A percentile compares a stretch with the other conserved stretches of the same genome.
phyloP scores from a whole-genome alignment of 1,140 invertebrate genomes.

The Leguminivora glycinivorella region DNA sequence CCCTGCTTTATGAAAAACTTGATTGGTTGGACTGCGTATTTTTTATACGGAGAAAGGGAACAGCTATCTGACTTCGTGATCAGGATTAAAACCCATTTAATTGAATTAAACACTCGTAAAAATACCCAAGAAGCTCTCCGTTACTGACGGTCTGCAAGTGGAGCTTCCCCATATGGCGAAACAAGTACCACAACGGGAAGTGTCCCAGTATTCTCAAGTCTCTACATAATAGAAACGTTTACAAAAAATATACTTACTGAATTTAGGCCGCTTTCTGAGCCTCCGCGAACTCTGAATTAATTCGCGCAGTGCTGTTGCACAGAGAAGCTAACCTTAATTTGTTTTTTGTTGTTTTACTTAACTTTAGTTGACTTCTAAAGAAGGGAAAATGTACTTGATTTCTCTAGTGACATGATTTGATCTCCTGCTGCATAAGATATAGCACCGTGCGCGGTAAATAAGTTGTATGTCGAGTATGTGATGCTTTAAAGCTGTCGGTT shows the following conservation, averaged over 20 bases:
- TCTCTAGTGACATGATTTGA: slow-evolving; percentile 13
- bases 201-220: slow-evolving; percentile 50
- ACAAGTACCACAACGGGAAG: slow-evolving; percentile 38
- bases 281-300: slow-evolving; percentile 33
- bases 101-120: slow-evolving; percentile 1
- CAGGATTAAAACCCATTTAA: background rate
- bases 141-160: background rate
- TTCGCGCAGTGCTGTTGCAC: slow-evolving; percentile 30
- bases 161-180: background rate
- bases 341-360: slow-evolving; percentile 13
- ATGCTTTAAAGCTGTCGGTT: no score
- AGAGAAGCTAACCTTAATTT: slow-evolving; percentile 8
- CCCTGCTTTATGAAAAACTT: no score
- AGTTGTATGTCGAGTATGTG: background rate
- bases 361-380: slow-evolving; percentile 14
- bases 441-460: background rate
- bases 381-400: slow-evolving; percentile 20
- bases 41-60: background rate
- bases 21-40: background rate
- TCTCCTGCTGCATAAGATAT: slow-evolving; percentile 9
- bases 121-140: slow-evolving; percentile 5
- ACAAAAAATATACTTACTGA: slow-evolving; percentile 40
- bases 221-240: slow-evolving; percentile 55
- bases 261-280: slow-evolving; percentile 35
- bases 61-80: background rate